Base-by-base conservation (phyloP, 2,797 vertebrate species). In the Eospalax fontanierii region DNA sequence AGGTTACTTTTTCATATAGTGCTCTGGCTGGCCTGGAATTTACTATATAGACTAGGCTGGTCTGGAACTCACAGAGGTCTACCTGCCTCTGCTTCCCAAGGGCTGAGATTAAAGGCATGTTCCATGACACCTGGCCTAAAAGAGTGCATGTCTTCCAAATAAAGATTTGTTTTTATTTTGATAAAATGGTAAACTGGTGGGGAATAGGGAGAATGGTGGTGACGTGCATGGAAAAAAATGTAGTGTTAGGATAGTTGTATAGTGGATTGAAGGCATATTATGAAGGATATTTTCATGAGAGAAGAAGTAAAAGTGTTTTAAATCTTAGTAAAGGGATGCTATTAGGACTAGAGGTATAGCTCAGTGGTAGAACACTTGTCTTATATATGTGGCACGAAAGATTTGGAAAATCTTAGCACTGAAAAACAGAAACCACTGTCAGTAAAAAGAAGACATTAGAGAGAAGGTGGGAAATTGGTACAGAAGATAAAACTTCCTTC, bases 141-240 rank as follows among this genome's bases (percentile, higher is more conserved):
- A 90, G 68, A 89, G n/a, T 38, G 15, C 30, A 43, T 95, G 30
- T 88, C 71, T 95, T 93, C 54, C 83, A 81, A 70, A 74, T 91
- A 46, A 89, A 94, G 59, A 87, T 84, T 89, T 95, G 61, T 78
- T 40, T 40, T 92, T 92, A 40, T 92, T 86, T 94, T 96, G 50
- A 74, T 93, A 90, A 85, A 93, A 68, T 81, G 79, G 54, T 84
- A 65, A 38, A 35, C 24, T n/a, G 30, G 63, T 86, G 10, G 59
- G n/a, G 3, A 54, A 46, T 40, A 33, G 3, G 2, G 22, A 50
- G 1, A 35, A 61, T 46, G 18, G 12, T 57, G 24, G 18, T 26
- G 28, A 40, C 0, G 18, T 30, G 28, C n/a, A 63, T 21, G 61
- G 8, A 63, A 82, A 89, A 79, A 94, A 66, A 16, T 85, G 24